phyloP scores from a whole-genome alignment of 2,113 vertebrate genomes.

The Verasper variegatus region DNA sequence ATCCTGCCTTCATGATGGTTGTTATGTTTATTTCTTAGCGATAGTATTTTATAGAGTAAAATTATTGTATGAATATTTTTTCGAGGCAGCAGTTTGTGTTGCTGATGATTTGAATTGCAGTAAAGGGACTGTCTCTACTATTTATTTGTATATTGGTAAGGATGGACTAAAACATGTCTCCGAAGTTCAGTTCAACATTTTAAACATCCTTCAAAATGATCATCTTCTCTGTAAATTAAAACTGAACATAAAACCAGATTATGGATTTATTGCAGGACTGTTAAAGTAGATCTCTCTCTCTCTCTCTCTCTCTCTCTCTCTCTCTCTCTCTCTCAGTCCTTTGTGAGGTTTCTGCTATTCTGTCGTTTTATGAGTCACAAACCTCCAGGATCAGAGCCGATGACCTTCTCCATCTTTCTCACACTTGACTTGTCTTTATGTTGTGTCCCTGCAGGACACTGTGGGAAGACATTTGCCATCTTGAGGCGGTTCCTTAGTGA shows the following conservation, averaged over 20 bases:
- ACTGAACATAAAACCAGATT: no score
- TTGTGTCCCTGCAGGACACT: slow-evolving; percentile 84
- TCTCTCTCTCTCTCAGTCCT: background rate
- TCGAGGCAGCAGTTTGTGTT: background rate
- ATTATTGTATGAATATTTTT: background rate
- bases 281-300: background rate
- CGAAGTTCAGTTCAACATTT: no score
- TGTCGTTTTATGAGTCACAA: background rate
- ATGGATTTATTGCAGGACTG: no score
- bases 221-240: no score
- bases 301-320: no score
- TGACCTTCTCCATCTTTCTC: background rate
- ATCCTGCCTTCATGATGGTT: background rate
- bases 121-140: no score
- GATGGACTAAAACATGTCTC: no score
- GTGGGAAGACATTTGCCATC: slow-evolving; percentile 95
- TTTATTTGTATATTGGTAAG: no score
- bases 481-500: slow-evolving; percentile 87
- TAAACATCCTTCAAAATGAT: no score
- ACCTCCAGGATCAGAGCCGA: background rate
- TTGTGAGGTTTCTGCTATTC: background rate
- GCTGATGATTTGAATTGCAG: background rate
- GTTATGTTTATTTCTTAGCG: background rate
- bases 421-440: background rate
- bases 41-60: background rate